Conservation (phyloP, 2,797 vertebrate genomes). For the Yasuhikotakia modesta region DNA sequence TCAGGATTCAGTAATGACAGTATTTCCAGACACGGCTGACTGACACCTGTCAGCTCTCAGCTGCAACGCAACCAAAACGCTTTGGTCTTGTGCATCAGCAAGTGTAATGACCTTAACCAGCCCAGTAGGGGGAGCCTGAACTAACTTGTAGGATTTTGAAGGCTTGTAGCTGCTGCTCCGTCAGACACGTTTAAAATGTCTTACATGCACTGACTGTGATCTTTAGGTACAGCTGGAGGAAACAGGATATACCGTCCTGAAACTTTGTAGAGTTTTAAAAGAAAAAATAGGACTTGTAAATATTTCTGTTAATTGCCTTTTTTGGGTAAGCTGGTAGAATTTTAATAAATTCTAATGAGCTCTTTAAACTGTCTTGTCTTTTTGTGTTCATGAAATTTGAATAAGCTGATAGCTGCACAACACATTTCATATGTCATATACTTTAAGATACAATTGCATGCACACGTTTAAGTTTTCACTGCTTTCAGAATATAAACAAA, state of each 20-base stretch:
- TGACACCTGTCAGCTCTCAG: neutral
- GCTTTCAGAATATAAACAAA: neutral
- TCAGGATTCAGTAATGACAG: constrained; percentile 42
- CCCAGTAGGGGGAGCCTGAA: constrained; percentile 58
- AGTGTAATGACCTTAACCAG: constrained; percentile 27
- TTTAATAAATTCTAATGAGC: constrained; percentile 82
- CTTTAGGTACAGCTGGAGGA: constrained; percentile 60
- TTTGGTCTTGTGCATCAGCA: constrained; percentile 26
- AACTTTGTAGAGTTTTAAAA: constrained; percentile 75
- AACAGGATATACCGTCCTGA: constrained; percentile 54
- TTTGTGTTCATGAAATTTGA: neutral
- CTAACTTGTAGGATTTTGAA: constrained; percentile 37
- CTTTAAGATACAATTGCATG: too few species aligned
- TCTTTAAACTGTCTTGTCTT: constrained; percentile 56
- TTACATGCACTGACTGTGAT: constrained; percentile 60
- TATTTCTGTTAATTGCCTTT: constrained; percentile 79
- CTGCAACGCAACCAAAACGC: constrained; percentile 37
- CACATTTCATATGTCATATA: too few species aligned
- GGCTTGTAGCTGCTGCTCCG: constrained; percentile 35
- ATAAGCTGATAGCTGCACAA: too few species aligned
- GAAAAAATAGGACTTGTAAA: constrained; percentile 74
- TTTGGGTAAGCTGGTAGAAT: constrained; percentile 81
- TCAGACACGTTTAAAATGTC: constrained; percentile 37
- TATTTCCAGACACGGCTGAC: constrained; percentile 7
- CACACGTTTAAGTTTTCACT: neutral